Evolutionary conservation across 2,113 vertebrate species (phyloP).

Genomic region (Cheirogaleus medius): DNA sequence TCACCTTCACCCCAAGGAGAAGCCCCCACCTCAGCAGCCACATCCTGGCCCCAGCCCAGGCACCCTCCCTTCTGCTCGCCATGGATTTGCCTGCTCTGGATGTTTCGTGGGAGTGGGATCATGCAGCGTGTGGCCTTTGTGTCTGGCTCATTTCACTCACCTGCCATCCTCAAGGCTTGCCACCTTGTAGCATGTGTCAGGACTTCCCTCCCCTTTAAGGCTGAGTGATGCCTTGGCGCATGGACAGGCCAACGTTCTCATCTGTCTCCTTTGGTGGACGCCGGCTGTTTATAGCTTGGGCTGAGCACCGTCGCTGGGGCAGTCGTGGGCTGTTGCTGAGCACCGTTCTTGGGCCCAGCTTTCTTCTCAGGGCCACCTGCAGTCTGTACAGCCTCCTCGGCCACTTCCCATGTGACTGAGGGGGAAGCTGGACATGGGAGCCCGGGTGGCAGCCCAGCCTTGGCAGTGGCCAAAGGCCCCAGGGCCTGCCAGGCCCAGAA

Average conservation of each 20-base stretch:
- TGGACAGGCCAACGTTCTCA: no score
- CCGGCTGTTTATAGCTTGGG: no score
- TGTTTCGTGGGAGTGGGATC: no score
- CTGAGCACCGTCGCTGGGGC: no score
- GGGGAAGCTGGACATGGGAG: background rate
- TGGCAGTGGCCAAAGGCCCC: no score
- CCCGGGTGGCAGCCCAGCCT: background rate
- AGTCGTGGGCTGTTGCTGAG: no score
- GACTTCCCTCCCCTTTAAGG: background rate
- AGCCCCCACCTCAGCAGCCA: background rate
- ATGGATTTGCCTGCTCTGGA: background rate
- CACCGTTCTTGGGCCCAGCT: background rate
- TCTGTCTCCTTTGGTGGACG: no score
- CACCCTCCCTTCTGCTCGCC: background rate
- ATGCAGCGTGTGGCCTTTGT: background rate
- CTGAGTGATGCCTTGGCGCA: no score
- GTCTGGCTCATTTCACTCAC: background rate
- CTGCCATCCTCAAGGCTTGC: no score
- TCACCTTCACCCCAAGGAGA: background rate
- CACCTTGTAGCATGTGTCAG: no score
- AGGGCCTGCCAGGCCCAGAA: background rate
- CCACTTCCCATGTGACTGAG: background rate
- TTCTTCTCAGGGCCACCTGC: background rate
- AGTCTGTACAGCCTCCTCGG: rapidly evolving
- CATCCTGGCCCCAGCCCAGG: background rate